Evolutionary conservation across 2,797 vertebrate genomes (phyloP), one percentile per base, ranked within the genome.

Genomic region (Psittacula derbiana): DNA sequence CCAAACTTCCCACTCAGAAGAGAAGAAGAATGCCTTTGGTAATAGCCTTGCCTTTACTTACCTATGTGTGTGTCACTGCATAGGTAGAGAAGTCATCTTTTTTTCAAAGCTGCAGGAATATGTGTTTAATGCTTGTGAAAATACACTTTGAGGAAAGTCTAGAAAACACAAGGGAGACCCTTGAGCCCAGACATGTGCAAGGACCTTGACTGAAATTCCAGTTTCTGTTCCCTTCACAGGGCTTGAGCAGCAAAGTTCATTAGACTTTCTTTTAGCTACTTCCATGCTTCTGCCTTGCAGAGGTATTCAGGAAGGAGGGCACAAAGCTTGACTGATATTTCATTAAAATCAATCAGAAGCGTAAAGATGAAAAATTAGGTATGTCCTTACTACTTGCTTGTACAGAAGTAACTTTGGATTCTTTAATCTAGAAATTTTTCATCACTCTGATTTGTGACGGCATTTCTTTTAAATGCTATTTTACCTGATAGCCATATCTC

Each of bases 51-150:
- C 23, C 10, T 60, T 21, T 38, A 8, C 27, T 49, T 36, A 7
- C 0, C 23, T 28, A 1, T 12, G 18, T 38, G 11, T 16, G 9
- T 15, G 17, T 40, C 6, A 0, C 38, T 67, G 61, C 31, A 11
- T 27, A 7, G 55, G 7, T 41, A 49, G 36, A 28, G 21, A 80
- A 70, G 8, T 60, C 1, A 17, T 31, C 18, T 82, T 52, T 44
- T 24, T 21, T 17, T 27, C n/a, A 47, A 23, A 66, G 24, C 17
- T 78, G n/a, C 13, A 30, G 19, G 24, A 76, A 8, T 33, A 23
- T 14, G 23, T 28, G 11, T 65, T 69, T 71, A 73, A 36, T 38
- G 17, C 30, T 58, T 53, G 10, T 64, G 43, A 52, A 90, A 80
- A 44, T 41, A 33, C 18, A 15, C 19, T 11, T 82, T 75, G 64